phyloP scores from a whole-genome alignment of 2,113 vertebrate genomes.

The Chinchilla lanigera region DNA sequence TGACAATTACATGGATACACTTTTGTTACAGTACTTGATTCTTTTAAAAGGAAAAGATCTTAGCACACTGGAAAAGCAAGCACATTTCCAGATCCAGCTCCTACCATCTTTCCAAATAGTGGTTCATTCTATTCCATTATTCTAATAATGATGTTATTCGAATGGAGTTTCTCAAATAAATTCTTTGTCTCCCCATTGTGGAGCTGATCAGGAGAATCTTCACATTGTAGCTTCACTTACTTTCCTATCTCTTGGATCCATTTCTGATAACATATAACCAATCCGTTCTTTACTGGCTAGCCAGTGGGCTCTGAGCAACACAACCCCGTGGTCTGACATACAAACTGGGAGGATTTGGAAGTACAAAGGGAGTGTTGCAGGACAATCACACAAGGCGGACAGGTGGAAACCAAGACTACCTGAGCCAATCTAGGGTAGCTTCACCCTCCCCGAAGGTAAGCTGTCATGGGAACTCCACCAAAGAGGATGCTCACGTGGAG shows the following conservation, averaged over 20 bases:
- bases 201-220: background rate
- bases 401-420: background rate
- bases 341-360: background rate
- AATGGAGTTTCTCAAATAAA: slow-evolving; percentile 38
- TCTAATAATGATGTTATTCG: background rate
- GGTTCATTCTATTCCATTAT: background rate
- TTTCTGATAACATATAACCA: background rate
- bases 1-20: background rate
- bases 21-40: background rate
- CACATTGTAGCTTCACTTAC: background rate
- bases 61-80: background rate
- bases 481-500: background rate
- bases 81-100: background rate
- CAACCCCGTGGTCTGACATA: background rate
- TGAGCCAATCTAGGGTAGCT: background rate
- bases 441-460: background rate
- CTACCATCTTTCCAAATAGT: background rate
- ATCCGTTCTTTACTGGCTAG: background rate
- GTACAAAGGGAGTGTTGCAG: background rate
- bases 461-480: background rate
- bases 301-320: background rate
- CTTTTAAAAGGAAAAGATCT: slow-evolving; percentile 28
- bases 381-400: background rate
- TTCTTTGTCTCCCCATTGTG: background rate
- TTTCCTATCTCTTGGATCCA: background rate